Conservation (phyloP, 2,888 invertebrate species). For the Theretra japonica region DNA sequence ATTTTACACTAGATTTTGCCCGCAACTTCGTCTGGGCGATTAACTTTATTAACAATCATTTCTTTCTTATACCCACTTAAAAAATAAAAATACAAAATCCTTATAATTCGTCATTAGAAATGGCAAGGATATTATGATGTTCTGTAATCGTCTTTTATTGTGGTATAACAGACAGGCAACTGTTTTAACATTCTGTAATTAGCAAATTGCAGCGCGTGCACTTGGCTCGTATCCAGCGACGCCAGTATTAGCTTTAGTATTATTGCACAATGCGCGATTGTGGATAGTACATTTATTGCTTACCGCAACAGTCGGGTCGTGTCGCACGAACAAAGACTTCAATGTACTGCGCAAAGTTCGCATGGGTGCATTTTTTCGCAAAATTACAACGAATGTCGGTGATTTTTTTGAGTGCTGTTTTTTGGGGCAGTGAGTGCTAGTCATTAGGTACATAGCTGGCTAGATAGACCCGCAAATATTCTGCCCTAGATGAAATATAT, state of each 20-base stretch:
- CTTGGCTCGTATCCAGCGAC: constrained; percentile 2
- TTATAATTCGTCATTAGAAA: too few relatives aligned
- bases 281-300: constrained; percentile 6
- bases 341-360: background rate
- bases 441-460: too few relatives aligned
- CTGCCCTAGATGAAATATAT: background rate
- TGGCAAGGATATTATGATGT: background rate
- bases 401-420: too few relatives aligned
- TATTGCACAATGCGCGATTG: constrained; percentile 25
- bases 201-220: constrained; percentile 7
- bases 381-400: too few relatives aligned
- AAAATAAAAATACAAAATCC: too few relatives aligned
- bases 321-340: background rate
- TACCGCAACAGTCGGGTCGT: background rate
- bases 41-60: too few relatives aligned
- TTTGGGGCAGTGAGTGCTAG: too few relatives aligned
- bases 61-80: too few relatives aligned
- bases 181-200: background rate
- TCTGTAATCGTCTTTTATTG: background rate
- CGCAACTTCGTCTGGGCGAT: too few relatives aligned
- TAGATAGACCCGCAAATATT: too few relatives aligned
- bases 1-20: too few relatives aligned
- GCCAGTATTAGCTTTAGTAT: background rate
- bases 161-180: background rate
- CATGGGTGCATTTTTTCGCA: too few relatives aligned